Percentiles rank a stretch among this genome's conserved stretches.
phyloP scores from a whole-genome alignment of 2,888 invertebrate genomes.

The Alviniconcha strummeri region DNA sequence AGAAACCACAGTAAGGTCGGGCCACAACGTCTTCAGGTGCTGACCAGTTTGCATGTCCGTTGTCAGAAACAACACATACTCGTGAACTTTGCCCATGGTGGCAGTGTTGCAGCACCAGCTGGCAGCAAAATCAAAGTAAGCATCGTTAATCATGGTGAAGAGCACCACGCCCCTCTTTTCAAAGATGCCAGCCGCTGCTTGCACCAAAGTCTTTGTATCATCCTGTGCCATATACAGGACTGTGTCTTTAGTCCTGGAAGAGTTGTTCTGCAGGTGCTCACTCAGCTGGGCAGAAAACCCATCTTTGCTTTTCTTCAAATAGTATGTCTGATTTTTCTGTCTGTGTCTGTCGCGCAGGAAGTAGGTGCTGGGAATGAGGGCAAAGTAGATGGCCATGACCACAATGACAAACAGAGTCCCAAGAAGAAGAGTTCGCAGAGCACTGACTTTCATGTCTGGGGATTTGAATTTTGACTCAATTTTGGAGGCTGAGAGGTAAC shows the following conservation, averaged over 20 bases:
- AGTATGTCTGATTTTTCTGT: too few species aligned
- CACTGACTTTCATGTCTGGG: too few species aligned
- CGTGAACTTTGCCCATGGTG: conserved; percentile 49
- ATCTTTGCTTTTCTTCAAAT: too few species aligned
- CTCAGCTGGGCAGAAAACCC: neutral
- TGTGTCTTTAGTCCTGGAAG: too few species aligned
- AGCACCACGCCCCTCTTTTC: neutral
- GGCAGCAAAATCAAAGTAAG: conserved; percentile 25
- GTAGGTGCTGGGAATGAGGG: neutral
- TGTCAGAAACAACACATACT: conserved; percentile 52
- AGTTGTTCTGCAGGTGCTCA: neutral
- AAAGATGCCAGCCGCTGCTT: neutral
- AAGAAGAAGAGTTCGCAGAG: too few species aligned
- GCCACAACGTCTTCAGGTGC: conserved; percentile 51
- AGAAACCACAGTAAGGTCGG: conserved; percentile 45
- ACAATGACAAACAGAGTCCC: too few species aligned
- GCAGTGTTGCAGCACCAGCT: conserved; percentile 61
- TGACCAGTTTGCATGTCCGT: conserved; percentile 48
- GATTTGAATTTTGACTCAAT: too few species aligned
- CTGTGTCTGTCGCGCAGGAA: too few species aligned
- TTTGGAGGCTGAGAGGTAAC: too few species aligned
- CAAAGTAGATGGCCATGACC: too few species aligned
- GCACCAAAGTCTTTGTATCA: too few species aligned
- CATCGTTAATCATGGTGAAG: neutral
- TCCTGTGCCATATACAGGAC: too few species aligned